Base-by-base conservation (phyloP, 2,888 invertebrate genomes). In the Drosophila antonietae region DNA sequence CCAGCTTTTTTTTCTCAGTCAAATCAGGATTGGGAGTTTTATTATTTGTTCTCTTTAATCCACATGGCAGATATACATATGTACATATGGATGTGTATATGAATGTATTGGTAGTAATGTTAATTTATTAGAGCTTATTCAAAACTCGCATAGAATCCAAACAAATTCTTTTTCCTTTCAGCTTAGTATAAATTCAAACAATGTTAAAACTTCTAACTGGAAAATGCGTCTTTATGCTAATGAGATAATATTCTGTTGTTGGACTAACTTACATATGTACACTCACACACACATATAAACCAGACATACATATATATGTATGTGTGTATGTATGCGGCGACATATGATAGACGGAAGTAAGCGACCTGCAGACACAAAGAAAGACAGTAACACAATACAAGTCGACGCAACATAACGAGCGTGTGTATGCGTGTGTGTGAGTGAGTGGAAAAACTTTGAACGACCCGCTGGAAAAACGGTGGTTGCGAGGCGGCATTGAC, bases 181-280 rank as follows among this genome's bases (percentile, higher is more conserved):
- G 41, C n/a, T 41, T 41, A 23, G 23, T 23, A 41, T n/a, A n/a
- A n/a, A 41, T 18, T 20, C 8, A 4, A 53, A 39, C 39, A 52
- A 52, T 52, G n/a, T 55, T 41, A 18, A 31, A 18, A 76, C 53
- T 83, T 83, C 76, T 76, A 85, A 79, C 81, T 83, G 76, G 83
- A 80, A 83, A 84, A 78, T 78, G 83, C 68, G 81, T 47, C 71
- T 78, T 74, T 69, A 86, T 83, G 84, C 81, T 83, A 83, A 83
- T 86, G 73, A 81, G 83, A 75, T 71, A 74, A 71, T 72, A 73
- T 63, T 53, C 57, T 59, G 49, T 55, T 68, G 59, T 62, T 51
- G 57, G 57, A 43, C 47, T 18, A 46, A 51, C n/a, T 18, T 20
- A 51, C n/a, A 12, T 20, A 18, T 43, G 18, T 12, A 31, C 43